Evolutionary conservation across 2,888 invertebrate species (phyloP).

Genomic region (Antheraea assamensis): DNA sequence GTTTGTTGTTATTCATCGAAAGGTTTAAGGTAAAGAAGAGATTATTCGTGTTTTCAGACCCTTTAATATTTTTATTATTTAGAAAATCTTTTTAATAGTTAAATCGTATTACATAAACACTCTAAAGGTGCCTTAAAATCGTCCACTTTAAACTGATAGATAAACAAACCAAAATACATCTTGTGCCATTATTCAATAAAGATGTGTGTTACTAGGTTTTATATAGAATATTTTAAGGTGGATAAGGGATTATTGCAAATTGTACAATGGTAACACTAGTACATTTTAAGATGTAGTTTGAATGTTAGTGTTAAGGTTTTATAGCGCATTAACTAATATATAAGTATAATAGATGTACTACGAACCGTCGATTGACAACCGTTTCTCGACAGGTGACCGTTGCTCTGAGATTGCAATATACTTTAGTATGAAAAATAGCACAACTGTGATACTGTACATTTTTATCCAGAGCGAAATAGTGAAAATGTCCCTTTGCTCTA

Average conservation of each 20-base stretch:
- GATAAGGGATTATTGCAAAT: not conserved
- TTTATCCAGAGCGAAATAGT: not conserved
- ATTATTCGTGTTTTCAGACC: no score
- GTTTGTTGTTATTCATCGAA: no score
- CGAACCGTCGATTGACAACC: not conserved
- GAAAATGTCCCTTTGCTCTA: not conserved
- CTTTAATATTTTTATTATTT: no score
- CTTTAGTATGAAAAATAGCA: not conserved
- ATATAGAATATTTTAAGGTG: not conserved
- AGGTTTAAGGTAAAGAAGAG: no score
- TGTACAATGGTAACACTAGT: not conserved
- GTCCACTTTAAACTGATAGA: constrained; percentile 6
- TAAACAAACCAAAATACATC: constrained; percentile 2
- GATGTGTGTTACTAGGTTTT: not conserved
- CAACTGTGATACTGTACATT: not conserved
- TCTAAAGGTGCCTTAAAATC: constrained; percentile 19
- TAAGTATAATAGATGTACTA: not conserved
- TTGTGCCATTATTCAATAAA: constrained; percentile 21
- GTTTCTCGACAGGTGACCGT: not conserved
- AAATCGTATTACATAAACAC: not conserved
- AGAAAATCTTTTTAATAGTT: not conserved
- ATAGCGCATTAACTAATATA: not conserved
- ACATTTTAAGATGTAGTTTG: not conserved
- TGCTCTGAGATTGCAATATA: not conserved
- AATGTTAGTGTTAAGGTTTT: not conserved